A percentile compares a stretch with the other conserved stretches of the same genome.
Conservation (phyloP, 2,797 vertebrate species). For the Intellagama lesueurii region DNA sequence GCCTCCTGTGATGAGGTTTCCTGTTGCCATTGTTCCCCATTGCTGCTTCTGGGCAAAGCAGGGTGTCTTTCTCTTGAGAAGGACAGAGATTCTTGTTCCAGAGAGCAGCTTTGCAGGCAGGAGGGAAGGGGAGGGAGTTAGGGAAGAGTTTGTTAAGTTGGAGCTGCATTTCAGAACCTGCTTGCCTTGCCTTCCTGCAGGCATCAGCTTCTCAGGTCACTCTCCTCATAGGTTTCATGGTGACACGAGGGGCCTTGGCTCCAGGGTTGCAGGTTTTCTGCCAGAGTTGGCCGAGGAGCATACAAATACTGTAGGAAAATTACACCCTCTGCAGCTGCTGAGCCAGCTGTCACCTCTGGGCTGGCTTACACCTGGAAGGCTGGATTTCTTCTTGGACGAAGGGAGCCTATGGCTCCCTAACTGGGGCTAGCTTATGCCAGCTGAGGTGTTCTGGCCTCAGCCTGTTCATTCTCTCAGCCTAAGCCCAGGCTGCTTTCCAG, state of each 20-base stretch:
- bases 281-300: constrained; percentile 10
- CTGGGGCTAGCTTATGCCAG: neutral
- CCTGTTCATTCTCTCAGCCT: constrained; percentile 10
- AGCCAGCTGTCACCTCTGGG: constrained; percentile 29
- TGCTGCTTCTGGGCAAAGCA: constrained; percentile 15
- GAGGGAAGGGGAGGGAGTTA: too few relatives aligned
- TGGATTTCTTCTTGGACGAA: neutral
- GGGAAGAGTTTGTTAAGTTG: constrained; percentile 9
- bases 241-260: neutral
- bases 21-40: constrained; percentile 53
- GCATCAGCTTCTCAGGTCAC: neutral
- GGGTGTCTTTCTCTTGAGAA: constrained; percentile 12
- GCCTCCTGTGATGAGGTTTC: constrained; percentile 49
- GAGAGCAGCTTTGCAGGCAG: constrained; percentile 8
- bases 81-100: constrained; percentile 35
- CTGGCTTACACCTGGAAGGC: constrained; percentile 1
- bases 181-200: neutral
- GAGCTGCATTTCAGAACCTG: constrained; percentile 19
- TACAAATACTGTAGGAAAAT: constrained; percentile 32
- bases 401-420: neutral
- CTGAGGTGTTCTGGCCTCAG: neutral
- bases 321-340: constrained; percentile 13
- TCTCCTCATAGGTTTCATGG: constrained; percentile 5
- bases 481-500: neutral
- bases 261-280: neutral